Percentiles rank a stretch among this genome's conserved stretches.
phyloP scores from a whole-genome alignment of 2,797 vertebrate genomes.

The Periparus ater region DNA sequence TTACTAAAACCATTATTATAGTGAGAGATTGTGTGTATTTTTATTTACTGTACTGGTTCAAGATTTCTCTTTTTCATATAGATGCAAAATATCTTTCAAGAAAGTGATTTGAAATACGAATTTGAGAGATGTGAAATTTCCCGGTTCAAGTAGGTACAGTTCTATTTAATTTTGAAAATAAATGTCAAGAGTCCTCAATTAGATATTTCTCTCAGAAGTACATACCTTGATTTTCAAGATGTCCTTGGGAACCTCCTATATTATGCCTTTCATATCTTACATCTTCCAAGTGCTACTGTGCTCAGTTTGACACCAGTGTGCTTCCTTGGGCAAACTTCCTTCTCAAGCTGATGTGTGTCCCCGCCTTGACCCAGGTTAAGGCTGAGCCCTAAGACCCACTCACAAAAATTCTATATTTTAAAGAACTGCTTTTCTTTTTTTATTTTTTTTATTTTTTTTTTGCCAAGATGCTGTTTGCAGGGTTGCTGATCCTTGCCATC shows the following conservation, averaged over 20 bases:
- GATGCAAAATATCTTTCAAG: conserved; percentile 71
- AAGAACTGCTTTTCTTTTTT: neutral
- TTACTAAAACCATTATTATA: neutral
- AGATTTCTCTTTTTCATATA: conserved; percentile 19
- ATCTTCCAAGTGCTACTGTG: neutral
- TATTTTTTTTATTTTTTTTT: neutral
- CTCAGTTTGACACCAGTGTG: neutral
- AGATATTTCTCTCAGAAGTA: neutral
- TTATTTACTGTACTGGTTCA: neutral
- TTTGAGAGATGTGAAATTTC: conserved; percentile 68
- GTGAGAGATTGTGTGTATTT: neutral
- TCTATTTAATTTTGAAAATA: neutral
- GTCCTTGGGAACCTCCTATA: neutral
- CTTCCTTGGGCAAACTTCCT: neutral
- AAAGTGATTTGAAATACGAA: conserved; percentile 65
- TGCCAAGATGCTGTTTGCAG: neutral
- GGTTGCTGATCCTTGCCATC: neutral
- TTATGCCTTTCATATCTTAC: neutral
- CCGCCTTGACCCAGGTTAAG: neutral
- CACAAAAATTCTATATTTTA: neutral
- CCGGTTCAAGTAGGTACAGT: conserved; percentile 69
- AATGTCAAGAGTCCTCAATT: neutral
- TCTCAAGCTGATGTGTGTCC: neutral
- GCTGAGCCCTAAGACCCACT: neutral
- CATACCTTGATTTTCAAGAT: neutral